Evolutionary conservation across 2,113 vertebrate species (phyloP).

Genomic region (Ancistrus triradiatus): DNA sequence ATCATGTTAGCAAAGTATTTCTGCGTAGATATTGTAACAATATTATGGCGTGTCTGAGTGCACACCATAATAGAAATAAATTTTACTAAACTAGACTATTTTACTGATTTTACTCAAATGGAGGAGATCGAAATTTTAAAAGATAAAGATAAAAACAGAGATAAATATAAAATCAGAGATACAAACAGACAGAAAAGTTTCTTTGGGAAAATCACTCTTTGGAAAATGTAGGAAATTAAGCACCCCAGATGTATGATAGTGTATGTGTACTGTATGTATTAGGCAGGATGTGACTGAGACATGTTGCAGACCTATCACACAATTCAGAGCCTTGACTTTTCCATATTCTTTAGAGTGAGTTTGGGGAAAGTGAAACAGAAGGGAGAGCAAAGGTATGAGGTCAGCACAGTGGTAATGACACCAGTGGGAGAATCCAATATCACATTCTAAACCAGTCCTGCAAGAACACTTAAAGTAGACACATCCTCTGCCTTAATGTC

Average conservation of each 20-base stretch:
- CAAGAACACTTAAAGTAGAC: no score
- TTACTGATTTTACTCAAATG: no score
- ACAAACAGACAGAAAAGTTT: constrained; percentile 2
- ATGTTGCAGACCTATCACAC: constrained; percentile 20
- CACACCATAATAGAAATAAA: no score
- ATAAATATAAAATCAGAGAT: no score
- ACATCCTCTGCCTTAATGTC: constrained; percentile 9
- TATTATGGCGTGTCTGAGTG: no score
- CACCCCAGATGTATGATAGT: constrained; percentile 8
- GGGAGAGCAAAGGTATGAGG: constrained; percentile 8
- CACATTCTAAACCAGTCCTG: background rate
- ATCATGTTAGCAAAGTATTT: no score
- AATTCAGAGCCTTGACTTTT: constrained; percentile 1
- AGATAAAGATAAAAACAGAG: constrained; percentile 36
- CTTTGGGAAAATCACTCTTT: constrained; percentile 26
- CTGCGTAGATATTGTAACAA: no score
- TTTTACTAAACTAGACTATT: no score
- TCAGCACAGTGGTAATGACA: constrained; percentile 27
- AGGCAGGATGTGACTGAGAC: constrained; percentile 23
- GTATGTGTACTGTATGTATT: constrained; percentile 8
- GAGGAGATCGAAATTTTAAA: no score
- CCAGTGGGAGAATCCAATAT: constrained; percentile 19
- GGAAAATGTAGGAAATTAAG: constrained; percentile 19
- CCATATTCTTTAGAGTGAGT: constrained; percentile 16
- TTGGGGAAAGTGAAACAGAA: background rate